Evolutionary conservation across 2,113 vertebrate genomes (phyloP).

Genomic region (Platichthys stellatus): DNA sequence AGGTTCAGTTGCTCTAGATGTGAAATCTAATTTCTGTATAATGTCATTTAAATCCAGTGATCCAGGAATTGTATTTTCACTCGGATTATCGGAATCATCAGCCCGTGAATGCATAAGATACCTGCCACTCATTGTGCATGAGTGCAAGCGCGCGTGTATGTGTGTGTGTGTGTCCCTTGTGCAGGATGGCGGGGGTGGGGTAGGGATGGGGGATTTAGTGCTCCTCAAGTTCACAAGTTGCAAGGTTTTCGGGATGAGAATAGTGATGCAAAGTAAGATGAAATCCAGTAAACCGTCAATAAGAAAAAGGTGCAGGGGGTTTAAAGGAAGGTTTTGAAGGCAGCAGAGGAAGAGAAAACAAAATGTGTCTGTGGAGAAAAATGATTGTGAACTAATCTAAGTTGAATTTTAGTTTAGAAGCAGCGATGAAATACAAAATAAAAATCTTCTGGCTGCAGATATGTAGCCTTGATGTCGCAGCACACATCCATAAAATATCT

Average conservation of each 20-base stretch:
- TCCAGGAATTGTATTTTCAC: conserved; percentile 81
- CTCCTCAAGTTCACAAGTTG: conserved; percentile 72
- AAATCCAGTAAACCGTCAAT: conserved; percentile 69
- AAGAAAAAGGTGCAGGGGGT: conserved; percentile 36
- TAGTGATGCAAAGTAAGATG: conserved; percentile 61
- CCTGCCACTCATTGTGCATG: conserved; percentile 42
- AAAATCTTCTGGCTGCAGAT: neutral
- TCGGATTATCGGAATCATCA: conserved; percentile 81
- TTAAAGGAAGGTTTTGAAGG: conserved; percentile 50
- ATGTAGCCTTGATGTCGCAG: neutral
- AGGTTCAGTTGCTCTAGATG: conserved; percentile 76
- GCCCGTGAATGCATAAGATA: conserved; percentile 77
- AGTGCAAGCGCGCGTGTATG: conserved; percentile 21
- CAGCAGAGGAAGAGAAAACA: conserved; percentile 36
- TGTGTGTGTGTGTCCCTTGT: conserved; percentile 10
- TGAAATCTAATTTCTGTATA: conserved; percentile 83
- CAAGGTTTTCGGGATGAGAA: conserved; percentile 68
- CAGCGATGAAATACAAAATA: conserved; percentile 11
- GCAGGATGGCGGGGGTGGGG: neutral
- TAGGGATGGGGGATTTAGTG: conserved; percentile 1
- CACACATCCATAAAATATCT: conserved; percentile 4
- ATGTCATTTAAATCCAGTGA: conserved; percentile 84
- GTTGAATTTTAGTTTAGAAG: conserved; percentile 19
- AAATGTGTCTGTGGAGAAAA: conserved; percentile 45
- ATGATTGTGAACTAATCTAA: conserved; percentile 31